Percentiles rank a stretch among this genome's conserved stretches.
These are phyloP conservation scores for Heterodera filipjevi DNA, from an alignment of 2,888 invertebrate genomes.

Conservation along the genomic window DNA sequence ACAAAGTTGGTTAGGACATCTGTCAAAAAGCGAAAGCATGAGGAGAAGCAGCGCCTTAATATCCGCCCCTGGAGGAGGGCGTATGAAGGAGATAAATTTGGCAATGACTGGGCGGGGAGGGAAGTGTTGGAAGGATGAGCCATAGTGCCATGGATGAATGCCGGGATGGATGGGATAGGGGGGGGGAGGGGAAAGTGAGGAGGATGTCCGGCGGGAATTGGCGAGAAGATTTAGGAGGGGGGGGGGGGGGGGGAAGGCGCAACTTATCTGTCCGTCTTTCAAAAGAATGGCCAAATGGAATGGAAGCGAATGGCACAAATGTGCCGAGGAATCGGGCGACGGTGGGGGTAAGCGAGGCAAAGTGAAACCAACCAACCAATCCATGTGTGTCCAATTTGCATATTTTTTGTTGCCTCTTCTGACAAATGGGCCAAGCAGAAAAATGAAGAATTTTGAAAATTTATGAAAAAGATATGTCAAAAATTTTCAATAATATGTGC, in stretches of 20 bases:
- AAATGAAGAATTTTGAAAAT: too few species aligned
- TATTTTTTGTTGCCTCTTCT: neutral
- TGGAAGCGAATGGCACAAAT: neutral
- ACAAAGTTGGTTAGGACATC: neutral
- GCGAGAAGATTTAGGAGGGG: slow-evolving; percentile 6
- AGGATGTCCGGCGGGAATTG: slow-evolving; percentile 15
- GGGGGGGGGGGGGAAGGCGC: slow-evolving; percentile 10
- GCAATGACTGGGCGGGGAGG: neutral
- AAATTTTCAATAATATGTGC: too few species aligned
- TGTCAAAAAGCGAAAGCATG: neutral
- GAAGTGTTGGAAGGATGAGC: slow-evolving; percentile 5
- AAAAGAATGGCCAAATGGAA: slow-evolving; percentile 4
- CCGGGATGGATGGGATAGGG: neutral
- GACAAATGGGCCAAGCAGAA: neutral
- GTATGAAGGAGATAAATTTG: slow-evolving; percentile 3
- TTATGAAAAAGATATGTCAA: too few species aligned
- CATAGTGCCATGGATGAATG: neutral
- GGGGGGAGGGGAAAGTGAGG: neutral
- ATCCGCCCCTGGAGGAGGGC: neutral
- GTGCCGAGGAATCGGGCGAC: neutral
- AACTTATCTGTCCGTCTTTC: neutral
- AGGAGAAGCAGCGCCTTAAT: neutral
- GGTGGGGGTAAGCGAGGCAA: neutral
- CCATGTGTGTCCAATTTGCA: neutral
- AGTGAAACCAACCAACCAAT: neutral